phyloP scores from a whole-genome alignment of 37 sponge, comb jelly and placozoan genomes.

The Cladorhizidae sp. region DNA sequence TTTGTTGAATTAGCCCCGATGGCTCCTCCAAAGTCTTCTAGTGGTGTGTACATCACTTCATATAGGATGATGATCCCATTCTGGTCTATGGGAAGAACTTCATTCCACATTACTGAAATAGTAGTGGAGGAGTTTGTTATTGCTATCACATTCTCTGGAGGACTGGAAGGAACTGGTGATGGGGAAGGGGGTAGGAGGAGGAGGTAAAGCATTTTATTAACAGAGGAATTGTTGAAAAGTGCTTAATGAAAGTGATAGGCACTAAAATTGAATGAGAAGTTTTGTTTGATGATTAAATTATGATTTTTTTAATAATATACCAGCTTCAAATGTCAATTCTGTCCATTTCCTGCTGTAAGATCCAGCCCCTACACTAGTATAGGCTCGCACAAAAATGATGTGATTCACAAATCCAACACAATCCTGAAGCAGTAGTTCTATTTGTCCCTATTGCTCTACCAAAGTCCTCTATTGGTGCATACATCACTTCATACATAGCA shows the following conservation, averaged over 20 bases:
- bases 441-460: neutral
- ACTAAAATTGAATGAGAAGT: no score
- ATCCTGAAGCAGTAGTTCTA: neutral
- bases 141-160: no score
- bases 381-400: conserved; percentile 18
- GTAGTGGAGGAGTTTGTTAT: no score
- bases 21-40: neutral
- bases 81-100: no score
- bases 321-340: conserved; percentile 7
- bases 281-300: no score
- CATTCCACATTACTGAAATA: no score
- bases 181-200: neutral
- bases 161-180: conserved; percentile 9
- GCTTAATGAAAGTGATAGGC: neutral
- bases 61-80: no score
- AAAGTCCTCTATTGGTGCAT: conserved; percentile 16
- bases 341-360: conserved; percentile 7
- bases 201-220: neutral
- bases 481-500: conserved; percentile 15
- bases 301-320: neutral
- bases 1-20: neutral
- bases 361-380: no score
- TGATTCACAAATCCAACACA: neutral
- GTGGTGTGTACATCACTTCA: conserved; percentile 19
- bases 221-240: neutral